Evolutionary conservation across 2,797 vertebrate species (phyloP).

Genomic region (Anas bernieri): DNA sequence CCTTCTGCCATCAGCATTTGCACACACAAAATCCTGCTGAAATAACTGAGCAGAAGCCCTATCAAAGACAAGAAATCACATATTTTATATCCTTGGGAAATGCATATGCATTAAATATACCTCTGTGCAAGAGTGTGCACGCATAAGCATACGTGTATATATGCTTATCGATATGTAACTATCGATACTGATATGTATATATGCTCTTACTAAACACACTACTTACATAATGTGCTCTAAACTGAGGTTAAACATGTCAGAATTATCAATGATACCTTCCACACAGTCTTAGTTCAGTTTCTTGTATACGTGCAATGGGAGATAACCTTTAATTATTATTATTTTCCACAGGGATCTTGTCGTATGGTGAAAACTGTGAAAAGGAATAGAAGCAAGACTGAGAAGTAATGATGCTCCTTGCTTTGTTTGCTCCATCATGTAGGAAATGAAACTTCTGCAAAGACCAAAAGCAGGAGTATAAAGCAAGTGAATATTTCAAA

Average conservation of each 20-base stretch:
- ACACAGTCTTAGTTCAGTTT: not conserved
- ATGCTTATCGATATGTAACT: not conserved
- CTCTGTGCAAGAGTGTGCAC: too few relatives aligned
- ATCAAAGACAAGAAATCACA: not conserved
- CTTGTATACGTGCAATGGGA: not conserved
- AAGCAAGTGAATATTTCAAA: not conserved
- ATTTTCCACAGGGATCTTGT: not conserved
- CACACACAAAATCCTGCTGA: not conserved
- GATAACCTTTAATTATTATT: not conserved
- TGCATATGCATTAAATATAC: not conserved
- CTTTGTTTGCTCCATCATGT: not conserved
- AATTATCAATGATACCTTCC: not conserved
- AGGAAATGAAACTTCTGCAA: conserved; percentile 1
- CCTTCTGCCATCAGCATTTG: not conserved
- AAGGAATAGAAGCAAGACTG: not conserved
- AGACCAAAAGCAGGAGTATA: not conserved
- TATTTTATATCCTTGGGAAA: not conserved
- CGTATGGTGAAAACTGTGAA: not conserved
- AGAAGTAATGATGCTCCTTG: not conserved
- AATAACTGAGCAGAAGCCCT: not conserved
- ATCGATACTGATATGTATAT: not conserved
- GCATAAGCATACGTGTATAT: not conserved
- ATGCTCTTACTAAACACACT: not conserved
- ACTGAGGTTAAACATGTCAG: not conserved
- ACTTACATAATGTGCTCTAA: not conserved